Evolutionary conservation across 1,140 invertebrate genomes (phyloP).

Genomic region (Varroa destructor): DNA sequence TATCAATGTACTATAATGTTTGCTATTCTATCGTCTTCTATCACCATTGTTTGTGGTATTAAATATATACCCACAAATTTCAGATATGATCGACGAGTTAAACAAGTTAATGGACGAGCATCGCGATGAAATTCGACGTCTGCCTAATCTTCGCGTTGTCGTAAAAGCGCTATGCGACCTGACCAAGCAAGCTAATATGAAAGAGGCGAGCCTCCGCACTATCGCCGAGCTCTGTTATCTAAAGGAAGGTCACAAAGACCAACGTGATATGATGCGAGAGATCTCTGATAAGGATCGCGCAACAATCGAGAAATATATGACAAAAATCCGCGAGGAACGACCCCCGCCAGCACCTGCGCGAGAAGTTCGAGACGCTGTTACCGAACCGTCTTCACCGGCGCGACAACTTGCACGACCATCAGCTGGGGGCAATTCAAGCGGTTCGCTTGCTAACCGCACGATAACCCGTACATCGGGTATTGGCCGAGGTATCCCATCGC

Average conservation of each 20-base stretch:
- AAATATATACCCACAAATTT: neutral
- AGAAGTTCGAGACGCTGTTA: neutral
- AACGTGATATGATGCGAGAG: constrained; percentile 19
- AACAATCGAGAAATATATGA: constrained; percentile 14
- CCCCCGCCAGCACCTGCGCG: neutral
- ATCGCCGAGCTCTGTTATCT: constrained; percentile 25
- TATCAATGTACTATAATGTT: no score
- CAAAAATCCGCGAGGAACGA: constrained; percentile 16
- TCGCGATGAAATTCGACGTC: constrained; percentile 7
- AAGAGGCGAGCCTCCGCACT: constrained; percentile 1
- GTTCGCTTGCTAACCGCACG: neutral
- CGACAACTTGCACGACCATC: constrained; percentile 12
- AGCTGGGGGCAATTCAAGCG: neutral
- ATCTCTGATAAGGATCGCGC: constrained; percentile 19
- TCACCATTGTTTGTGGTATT: no score
- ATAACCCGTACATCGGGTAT: neutral
- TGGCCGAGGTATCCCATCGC: constrained; percentile 15
- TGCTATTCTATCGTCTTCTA: no score
- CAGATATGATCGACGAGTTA: constrained; percentile 26
- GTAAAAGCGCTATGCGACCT: constrained; percentile 11
- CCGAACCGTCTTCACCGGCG: constrained; percentile 18
- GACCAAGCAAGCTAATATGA: constrained; percentile 24
- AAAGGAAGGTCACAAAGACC: constrained; percentile 20
- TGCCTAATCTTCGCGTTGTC: constrained; percentile 13
- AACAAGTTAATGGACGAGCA: constrained; percentile 24